phyloP scores from a whole-genome alignment of 2,888 invertebrate species.

The Syrista parreyssii region DNA sequence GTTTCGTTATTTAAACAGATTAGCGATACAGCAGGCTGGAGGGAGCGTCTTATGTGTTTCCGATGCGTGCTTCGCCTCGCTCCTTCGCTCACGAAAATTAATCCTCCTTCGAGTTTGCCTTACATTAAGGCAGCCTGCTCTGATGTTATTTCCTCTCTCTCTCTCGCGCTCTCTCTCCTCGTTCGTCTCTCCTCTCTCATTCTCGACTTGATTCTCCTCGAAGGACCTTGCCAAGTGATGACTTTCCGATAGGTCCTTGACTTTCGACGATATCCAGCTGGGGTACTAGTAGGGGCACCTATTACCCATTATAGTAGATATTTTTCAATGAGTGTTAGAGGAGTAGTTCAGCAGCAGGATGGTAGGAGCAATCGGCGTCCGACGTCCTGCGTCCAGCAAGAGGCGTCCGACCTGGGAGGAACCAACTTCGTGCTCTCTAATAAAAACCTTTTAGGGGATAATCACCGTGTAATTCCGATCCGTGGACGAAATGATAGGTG shows the following conservation, averaged over 20 bases:
- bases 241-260: conserved; percentile 5
- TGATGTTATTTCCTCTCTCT: conserved; percentile 46
- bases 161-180: conserved; percentile 10
- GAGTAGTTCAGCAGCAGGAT: neutral
- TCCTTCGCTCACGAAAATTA: conserved; percentile 51
- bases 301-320: neutral
- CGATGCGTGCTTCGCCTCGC: conserved; percentile 45
- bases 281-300: neutral
- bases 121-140: conserved; percentile 12
- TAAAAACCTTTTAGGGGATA: conserved; percentile 21
- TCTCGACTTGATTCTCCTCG: neutral
- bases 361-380: neutral
- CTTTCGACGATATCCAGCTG: neutral
- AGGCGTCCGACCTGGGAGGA: neutral
- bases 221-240: conserved; percentile 22
- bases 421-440: conserved; percentile 4
- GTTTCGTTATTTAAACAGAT: conserved; percentile 66
- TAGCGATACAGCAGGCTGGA: conserved; percentile 58
- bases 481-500: conserved; percentile 19
- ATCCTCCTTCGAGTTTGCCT: conserved; percentile 49
- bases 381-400: too few species aligned
- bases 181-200: conserved; percentile 42
- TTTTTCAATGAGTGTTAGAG: neutral
- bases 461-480: conserved; percentile 19
- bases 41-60: conserved; percentile 60